phyloP scores from a whole-genome alignment of 2,888 invertebrate genomes.

The Orthosia incerta region DNA sequence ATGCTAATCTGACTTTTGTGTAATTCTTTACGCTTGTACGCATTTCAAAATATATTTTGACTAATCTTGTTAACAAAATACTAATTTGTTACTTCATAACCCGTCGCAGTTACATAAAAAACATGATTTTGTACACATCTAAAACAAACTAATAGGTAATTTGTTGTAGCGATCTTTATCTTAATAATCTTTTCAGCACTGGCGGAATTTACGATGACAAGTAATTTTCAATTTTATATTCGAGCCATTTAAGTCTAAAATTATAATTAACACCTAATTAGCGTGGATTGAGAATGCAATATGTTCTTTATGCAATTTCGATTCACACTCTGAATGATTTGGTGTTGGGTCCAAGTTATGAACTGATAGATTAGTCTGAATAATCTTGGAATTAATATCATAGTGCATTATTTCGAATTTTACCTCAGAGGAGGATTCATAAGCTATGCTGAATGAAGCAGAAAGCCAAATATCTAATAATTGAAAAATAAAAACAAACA shows the following conservation, averaged over 20 bases:
- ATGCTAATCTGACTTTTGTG: neutral
- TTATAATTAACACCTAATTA: conserved; percentile 32
- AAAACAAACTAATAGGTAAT: conserved; percentile 21
- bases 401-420: neutral
- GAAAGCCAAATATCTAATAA: neutral
- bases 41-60: conserved; percentile 9
- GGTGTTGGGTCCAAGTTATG: conserved; percentile 41
- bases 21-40: neutral
- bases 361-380: neutral
- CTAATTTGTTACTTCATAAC: conserved; percentile 1
- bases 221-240: conserved; percentile 27
- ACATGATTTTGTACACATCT: conserved; percentile 18
- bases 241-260: conserved; percentile 11
- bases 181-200: conserved; percentile 1
- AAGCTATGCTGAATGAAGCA: neutral
- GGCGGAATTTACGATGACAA: conserved; percentile 12
- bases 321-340: conserved; percentile 62
- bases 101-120: conserved; percentile 17
- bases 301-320: conserved; percentile 53
- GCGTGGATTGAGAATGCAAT: conserved; percentile 40
- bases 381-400: neutral
- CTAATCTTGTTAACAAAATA: conserved; percentile 18
- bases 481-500: too few relatives aligned
- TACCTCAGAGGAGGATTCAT: neutral
- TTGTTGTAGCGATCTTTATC: conserved; percentile 18